A percentile compares a stretch with the other conserved stretches of the same genome.
phyloP scores from a whole-genome alignment of 2,888 invertebrate genomes.

The Asteroscopus sphinx region DNA sequence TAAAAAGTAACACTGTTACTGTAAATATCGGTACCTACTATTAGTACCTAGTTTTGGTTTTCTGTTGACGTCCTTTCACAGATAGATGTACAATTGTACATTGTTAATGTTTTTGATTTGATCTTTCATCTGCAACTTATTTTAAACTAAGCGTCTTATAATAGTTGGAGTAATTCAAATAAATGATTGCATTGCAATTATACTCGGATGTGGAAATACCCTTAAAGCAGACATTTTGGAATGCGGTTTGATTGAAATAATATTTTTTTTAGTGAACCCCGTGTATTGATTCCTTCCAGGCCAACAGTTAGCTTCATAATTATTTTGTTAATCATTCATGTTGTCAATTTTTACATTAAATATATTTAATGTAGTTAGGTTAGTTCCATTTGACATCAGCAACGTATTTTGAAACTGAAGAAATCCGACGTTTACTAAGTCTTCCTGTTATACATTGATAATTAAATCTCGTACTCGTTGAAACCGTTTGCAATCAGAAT shows the following conservation, averaged over 20 bases:
- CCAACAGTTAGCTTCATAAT: slow-evolving; percentile 15
- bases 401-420: not conserved
- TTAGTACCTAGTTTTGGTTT: too few relatives aligned
- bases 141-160: not conserved
- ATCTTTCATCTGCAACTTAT: too few relatives aligned
- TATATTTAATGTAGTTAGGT: slow-evolving; percentile 5
- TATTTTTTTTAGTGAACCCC: slow-evolving; percentile 37
- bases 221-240: slow-evolving; percentile 62
- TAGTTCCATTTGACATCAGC: slow-evolving; percentile 7
- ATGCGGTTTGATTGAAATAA: slow-evolving; percentile 67
- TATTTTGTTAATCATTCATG: slow-evolving; percentile 9
- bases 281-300: slow-evolving; percentile 29
- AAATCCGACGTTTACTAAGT: not conserved
- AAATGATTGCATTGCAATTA: slow-evolving; percentile 14
- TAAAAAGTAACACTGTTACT: too few relatives aligned
- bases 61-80: too few relatives aligned
- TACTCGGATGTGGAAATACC: slow-evolving; percentile 44
- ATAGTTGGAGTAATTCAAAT: not conserved
- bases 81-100: too few relatives aligned
- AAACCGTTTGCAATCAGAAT: slow-evolving; percentile 11
- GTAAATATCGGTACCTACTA: too few relatives aligned
- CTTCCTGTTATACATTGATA: not conserved
- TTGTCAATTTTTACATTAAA: not conserved
- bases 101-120: too few relatives aligned
- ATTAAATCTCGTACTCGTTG: not conserved